Conservation (phyloP, 2,888 invertebrate genomes). For the Drosophila meridiana region DNA sequence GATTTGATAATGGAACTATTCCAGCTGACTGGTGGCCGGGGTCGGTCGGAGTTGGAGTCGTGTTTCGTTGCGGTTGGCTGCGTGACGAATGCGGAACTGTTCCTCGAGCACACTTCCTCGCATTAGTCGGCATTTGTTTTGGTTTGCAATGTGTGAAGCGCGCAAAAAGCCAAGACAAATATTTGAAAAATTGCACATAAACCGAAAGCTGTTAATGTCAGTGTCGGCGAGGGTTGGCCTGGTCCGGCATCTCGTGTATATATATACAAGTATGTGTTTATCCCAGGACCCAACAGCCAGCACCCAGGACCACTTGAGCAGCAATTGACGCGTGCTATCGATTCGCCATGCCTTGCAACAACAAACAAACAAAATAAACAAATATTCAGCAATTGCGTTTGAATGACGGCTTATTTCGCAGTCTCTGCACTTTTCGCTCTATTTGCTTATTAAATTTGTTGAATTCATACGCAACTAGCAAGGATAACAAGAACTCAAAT, state of each 20-base stretch:
- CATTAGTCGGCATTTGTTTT: conserved; percentile 76
- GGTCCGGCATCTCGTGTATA: not conserved
- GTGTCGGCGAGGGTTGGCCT: conserved; percentile 45
- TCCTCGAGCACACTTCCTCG: conserved; percentile 49
- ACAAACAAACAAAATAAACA: conserved; percentile 21
- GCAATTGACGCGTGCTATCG: conserved; percentile 57
- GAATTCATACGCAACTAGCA: conserved; percentile 64
- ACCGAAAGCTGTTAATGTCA: conserved; percentile 65
- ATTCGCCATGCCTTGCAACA: conserved; percentile 54
- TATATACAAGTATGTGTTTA: not conserved
- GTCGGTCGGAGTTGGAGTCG: not conserved
- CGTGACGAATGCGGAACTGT: conserved; percentile 69
- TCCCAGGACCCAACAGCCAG: not conserved
- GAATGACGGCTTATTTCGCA: conserved; percentile 52
- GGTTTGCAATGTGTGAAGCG: conserved; percentile 34
- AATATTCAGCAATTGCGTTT: conserved; percentile 51
- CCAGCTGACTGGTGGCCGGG: conserved; percentile 10
- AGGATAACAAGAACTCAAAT: conserved; percentile 26
- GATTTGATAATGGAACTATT: conserved; percentile 73
- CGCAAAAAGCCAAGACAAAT: conserved; percentile 57
- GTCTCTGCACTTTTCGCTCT: conserved; percentile 55
- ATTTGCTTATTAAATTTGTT: conserved; percentile 81
- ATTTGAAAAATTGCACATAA: conserved; percentile 74
- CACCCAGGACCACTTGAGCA: conserved; percentile 48
- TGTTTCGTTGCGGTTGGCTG: conserved; percentile 20